Percentiles rank a stretch among this genome's conserved stretches.
These are phyloP conservation scores for Pseudococcus longispinus DNA, from an alignment of 2,888 invertebrate genomes.

Conservation along the genomic window DNA sequence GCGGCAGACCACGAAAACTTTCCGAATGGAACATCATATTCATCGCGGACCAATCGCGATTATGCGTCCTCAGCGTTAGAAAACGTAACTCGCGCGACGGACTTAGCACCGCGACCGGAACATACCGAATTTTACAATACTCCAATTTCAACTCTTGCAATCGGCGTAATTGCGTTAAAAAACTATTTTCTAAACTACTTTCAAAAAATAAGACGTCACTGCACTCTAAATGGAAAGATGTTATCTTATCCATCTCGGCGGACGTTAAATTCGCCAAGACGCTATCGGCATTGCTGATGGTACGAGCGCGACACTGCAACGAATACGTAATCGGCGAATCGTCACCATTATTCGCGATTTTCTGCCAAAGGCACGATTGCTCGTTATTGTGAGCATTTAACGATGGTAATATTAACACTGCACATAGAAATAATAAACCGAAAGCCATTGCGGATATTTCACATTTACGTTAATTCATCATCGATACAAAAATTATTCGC, in stretches of 20 bases:
- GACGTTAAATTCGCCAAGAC: constrained; percentile 74
- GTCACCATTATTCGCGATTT: constrained; percentile 65
- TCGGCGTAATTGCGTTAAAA: constrained; percentile 63
- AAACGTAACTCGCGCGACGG: constrained; percentile 83
- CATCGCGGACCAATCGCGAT: constrained; percentile 83
- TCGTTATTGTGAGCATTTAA: constrained; percentile 68
- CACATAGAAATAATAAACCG: constrained; percentile 17
- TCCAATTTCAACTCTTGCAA: constrained; percentile 81
- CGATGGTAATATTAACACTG: constrained; percentile 19
- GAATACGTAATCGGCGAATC: constrained; percentile 60
- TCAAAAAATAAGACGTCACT: constrained; percentile 78
- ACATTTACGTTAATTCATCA: constrained; percentile 28
- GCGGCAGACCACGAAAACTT: constrained; percentile 78
- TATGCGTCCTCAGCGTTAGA: constrained; percentile 83
- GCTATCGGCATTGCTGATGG: constrained; percentile 74
- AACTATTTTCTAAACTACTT: constrained; percentile 69
- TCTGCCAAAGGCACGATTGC: constrained; percentile 75
- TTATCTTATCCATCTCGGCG: constrained; percentile 73
- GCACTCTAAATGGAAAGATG: constrained; percentile 74
- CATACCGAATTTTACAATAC: constrained; percentile 84
- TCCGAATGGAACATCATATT: constrained; percentile 82
- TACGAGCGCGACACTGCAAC: constrained; percentile 72
- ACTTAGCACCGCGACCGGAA: constrained; percentile 80
- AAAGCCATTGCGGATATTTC: constrained; percentile 19
- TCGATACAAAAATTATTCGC: constrained; percentile 3